Conservation (phyloP, 2,113 vertebrate genomes). For the Lamprotornis superbus region DNA sequence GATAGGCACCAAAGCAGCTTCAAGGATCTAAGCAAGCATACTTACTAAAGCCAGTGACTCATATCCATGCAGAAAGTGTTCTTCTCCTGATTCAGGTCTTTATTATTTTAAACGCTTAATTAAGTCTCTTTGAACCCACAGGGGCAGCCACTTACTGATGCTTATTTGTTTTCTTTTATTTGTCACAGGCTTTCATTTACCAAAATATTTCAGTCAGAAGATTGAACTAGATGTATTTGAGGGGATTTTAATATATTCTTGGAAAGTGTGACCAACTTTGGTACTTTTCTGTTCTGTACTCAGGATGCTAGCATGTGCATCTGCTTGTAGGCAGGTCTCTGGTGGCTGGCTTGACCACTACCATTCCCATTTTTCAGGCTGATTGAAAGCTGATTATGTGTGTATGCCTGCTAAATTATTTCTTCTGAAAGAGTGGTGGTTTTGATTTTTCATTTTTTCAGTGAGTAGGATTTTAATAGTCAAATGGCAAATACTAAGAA, state of each 20-base stretch:
- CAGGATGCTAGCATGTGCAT: neutral
- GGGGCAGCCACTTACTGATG: constrained; percentile 29
- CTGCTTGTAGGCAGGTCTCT: neutral
- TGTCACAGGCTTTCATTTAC: constrained; percentile 47
- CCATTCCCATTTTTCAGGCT: neutral
- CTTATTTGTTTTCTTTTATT: constrained; percentile 51
- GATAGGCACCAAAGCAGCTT: constrained; percentile 51
- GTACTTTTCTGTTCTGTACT: neutral
- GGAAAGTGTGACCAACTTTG: neutral
- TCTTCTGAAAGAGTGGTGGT: neutral
- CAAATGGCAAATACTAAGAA: neutral
- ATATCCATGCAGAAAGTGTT: constrained; percentile 46
- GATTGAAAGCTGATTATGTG: neutral
- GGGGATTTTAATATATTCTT: neutral
- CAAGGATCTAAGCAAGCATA: constrained; percentile 13
- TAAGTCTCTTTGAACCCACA: constrained; percentile 55
- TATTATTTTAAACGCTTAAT: constrained; percentile 51
- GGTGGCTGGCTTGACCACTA: neutral
- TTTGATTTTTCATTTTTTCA: neutral
- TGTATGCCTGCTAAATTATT: neutral
- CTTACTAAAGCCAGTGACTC: constrained; percentile 49
- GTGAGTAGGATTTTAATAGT: neutral
- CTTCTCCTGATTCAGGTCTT: constrained; percentile 39
- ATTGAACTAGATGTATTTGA: neutral
- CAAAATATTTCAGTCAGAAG: neutral